Evolutionary conservation across 92 coral and sea anemone genomes (phyloP), one percentile per base, ranked within the genome.

Genomic region (Epizoanthus scotinus): DNA sequence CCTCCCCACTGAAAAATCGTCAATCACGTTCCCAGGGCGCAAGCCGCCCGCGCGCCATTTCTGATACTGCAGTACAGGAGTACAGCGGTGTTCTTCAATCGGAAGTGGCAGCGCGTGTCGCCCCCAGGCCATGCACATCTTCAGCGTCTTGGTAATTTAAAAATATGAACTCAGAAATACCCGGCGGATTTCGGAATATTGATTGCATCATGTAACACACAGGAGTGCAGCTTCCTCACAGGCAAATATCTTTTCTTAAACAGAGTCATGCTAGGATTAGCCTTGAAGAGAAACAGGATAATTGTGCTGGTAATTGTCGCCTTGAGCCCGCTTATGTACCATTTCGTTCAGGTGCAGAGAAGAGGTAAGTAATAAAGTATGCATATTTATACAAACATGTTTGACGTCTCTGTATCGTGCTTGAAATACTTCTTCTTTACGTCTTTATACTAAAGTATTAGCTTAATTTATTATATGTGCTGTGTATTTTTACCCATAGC

Each of bases 271-370:
- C 84, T 88, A 78, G 91, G 89, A 64, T 31, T 92, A 20, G 83
- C 91, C 21, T 82, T 93, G 60, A 89, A 83, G 84, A 95, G 98
- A 62, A 95, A 91, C 82, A 86, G 94, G 52, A 87, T 87, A 47
- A 63, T 95, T 56, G 58, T 93, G 22, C 62, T 91, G 50, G 87
- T 84, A 10, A 84, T 93, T 42, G 73, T 89, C 8, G 78, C 85
- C 13, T 78, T 93, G 1, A 83, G 93, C 54, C 95, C 93, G 47
- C 47, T 94, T 0, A 82, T 91, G 90, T 89, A 94, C 74, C 93
- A 93, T 57, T 70, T 91, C 21, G 78, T 94, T 17, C 89, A 85
- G 60, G 80, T 74, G 67, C 89, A 85, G 58, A 86, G 91, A 73
- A 78, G 88, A 29, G 87, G 94, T 93, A 81, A 77, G 92, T 34